Base-by-base conservation (phyloP, 2,113 vertebrate genomes). In the Vidua chalybeata region DNA sequence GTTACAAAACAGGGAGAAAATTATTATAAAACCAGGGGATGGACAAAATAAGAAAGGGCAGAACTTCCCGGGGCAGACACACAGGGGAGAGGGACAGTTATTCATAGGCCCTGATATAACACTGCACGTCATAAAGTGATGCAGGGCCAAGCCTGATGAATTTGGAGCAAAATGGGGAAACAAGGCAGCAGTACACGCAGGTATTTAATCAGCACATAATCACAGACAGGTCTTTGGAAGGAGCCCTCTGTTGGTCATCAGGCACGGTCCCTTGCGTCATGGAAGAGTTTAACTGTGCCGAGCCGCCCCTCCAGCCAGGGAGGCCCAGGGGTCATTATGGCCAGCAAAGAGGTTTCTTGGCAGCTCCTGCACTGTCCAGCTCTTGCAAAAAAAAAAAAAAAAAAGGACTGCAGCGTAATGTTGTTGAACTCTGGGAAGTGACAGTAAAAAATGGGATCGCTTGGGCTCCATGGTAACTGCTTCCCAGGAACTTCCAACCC, bases 151-250 rank as follows among this genome's bases (percentile, higher is more conserved):
- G 67, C 49, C 59, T 17, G 41, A 24, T 68, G 43, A 59, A 58
- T 79, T 77, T 46, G 27, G 46, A 95, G 39, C 37, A 52, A 71
- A 58, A 43, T 9, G 69, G 62, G 10, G 48, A 92, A 87, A 67
- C 10, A 35, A 84, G 11, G 55, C 89, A 81, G 43, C 66, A 64
- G 62, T 15, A 31, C 52, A 84, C 27, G 35, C 68, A 96, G 81
- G 61, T 94, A 84, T 90, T 94, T 94, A 90, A 92, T 96, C 88
- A 94, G 90, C 86, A 83, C 43, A 48, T 49, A 87, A 89, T 94
- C 94, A 85, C 52, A 71, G 54, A 58, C 74, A 46, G 23, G 51
- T 15, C 74, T 33, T 68, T 69, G 84, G 86, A 94, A 93, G 82
- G 61, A 96, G 55, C 35, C 22, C 66, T 89, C n/a, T 1, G 1